A percentile compares a stretch with the other conserved stretches of the same genome.
phyloP scores from a whole-genome alignment of 2,888 invertebrate species.

The Eledona agricola region DNA sequence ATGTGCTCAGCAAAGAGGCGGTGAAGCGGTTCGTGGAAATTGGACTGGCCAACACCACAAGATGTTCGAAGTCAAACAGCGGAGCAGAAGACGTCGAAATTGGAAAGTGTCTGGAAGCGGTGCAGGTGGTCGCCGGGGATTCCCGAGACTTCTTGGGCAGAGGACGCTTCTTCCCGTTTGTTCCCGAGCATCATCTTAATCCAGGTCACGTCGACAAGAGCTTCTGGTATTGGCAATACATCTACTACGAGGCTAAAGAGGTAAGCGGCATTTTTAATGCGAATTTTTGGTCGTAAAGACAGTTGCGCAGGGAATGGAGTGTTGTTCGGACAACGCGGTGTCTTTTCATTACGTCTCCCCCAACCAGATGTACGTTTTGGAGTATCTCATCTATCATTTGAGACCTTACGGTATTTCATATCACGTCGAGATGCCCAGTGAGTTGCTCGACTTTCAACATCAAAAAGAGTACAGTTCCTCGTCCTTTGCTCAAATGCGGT shows the following conservation, averaged over 20 bases:
- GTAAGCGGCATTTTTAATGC: slow-evolving; percentile 69
- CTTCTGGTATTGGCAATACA: slow-evolving; percentile 95
- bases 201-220: slow-evolving; percentile 80
- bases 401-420: slow-evolving; percentile 78
- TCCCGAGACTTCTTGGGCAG: slow-evolving; percentile 84
- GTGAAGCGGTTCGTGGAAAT: slow-evolving; percentile 77
- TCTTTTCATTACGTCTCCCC: slow-evolving; percentile 95
- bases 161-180: slow-evolving; percentile 93
- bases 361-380: slow-evolving; percentile 91
- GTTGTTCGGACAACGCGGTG: slow-evolving; percentile 92
- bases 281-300: too few relatives aligned
- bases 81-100: slow-evolving; percentile 95
- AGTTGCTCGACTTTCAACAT: slow-evolving; percentile 7
- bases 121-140: slow-evolving; percentile 89
- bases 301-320: slow-evolving; percentile 88
- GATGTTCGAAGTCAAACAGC: slow-evolving; percentile 64
- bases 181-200: slow-evolving; percentile 91
- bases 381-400: slow-evolving; percentile 94
- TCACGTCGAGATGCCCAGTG: slow-evolving; percentile 47
- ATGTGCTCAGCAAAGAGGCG: slow-evolving; percentile 89
- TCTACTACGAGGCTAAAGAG: slow-evolving; percentile 91
- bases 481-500: slow-evolving; percentile 19
- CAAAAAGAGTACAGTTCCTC: slow-evolving; percentile 10
- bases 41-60: slow-evolving; percentile 44
- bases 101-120: slow-evolving; percentile 85